These are phyloP conservation scores for Melanostigma gelatinosum DNA, from an alignment of 2,113 vertebrate genomes.

Conservation along the genomic window DNA sequence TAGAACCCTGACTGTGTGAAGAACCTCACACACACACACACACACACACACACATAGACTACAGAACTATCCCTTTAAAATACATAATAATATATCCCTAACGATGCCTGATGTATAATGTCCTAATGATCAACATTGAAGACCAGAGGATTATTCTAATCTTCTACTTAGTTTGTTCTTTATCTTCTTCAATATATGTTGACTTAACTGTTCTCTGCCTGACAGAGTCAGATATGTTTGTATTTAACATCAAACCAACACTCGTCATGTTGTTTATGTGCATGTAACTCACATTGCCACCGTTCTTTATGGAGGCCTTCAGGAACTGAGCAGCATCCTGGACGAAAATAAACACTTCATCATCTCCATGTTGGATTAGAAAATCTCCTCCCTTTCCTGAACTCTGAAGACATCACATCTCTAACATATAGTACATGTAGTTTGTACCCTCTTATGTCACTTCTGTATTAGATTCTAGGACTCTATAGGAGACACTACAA, in stretches of 20 bases:
- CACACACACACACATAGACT: too few relatives aligned
- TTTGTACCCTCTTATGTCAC: not conserved
- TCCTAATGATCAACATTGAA: too few relatives aligned
- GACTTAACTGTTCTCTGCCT: not conserved
- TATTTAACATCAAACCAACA: not conserved
- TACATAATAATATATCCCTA: too few relatives aligned
- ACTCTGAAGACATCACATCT: too few relatives aligned
- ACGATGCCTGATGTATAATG: too few relatives aligned
- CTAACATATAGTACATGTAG: not conserved
- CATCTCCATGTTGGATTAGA: not conserved
- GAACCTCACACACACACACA: too few relatives aligned
- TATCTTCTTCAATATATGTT: not conserved
- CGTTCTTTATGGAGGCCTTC: slow-evolving; percentile 82
- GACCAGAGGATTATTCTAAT: too few relatives aligned
- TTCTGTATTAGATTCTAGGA: too few relatives aligned
- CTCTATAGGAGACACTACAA: too few relatives aligned
- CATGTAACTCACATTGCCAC: slow-evolving; percentile 70
- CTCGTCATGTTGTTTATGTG: not conserved
- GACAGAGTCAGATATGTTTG: not conserved
- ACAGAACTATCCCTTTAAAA: not conserved
- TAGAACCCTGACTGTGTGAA: too few relatives aligned
- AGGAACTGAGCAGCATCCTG: slow-evolving; percentile 84
- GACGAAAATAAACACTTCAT: not conserved
- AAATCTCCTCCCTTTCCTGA: not conserved
- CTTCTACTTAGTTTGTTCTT: not conserved